Evolutionary conservation across 1,140 invertebrate genomes (phyloP), one percentile per base, ranked within the genome.

Genomic region (Dreissena polymorpha): DNA sequence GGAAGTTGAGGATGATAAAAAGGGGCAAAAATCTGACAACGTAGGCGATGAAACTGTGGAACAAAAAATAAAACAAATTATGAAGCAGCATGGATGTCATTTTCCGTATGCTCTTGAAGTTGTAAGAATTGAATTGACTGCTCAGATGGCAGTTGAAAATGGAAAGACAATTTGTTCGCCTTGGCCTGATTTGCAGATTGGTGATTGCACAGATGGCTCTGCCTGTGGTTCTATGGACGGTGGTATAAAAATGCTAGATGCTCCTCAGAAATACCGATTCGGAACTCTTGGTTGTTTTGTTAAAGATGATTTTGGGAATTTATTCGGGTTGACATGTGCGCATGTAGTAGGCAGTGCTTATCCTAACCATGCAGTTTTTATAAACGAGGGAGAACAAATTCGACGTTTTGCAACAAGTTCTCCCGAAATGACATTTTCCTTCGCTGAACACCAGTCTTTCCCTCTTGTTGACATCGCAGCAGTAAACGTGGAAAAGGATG

Each of bases 221-320:
- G 39, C 39, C 39, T 39, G 39, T 39, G 39, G 39, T 39, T 39
- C 39, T 39, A 39, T 39, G 2, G 39, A 39, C 39, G 39, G 39
- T 39, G 39, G 39, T 39, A 39, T 39, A 39, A 39, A 39, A 39
- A 39, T 39, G 39, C 39, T 39, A 39, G 39, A 39, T 39, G 39
- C 2, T 39, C 39, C 39, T 39, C 39, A 39, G 39, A 39, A 39
- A n/a, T 60, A n/a, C 16, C 16, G 57, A 12, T 23, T n/a, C 16
- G 57, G 57, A 60, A 60, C 57, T 18, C 57, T 60, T 60, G 57
- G 57, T 60, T 18, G 57, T 18, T 60, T 60, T 60, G 57, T 23
- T 60, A 23, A n/a, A 23, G 57, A 60, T 23, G 57, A 60, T n/a
- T 18, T 23, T 23, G 21, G 21, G 16, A 60, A 60, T 18, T 23